These are phyloP conservation scores for Leucophenga maculata DNA, from an alignment of 2,888 invertebrate species.

Conservation along the genomic window DNA sequence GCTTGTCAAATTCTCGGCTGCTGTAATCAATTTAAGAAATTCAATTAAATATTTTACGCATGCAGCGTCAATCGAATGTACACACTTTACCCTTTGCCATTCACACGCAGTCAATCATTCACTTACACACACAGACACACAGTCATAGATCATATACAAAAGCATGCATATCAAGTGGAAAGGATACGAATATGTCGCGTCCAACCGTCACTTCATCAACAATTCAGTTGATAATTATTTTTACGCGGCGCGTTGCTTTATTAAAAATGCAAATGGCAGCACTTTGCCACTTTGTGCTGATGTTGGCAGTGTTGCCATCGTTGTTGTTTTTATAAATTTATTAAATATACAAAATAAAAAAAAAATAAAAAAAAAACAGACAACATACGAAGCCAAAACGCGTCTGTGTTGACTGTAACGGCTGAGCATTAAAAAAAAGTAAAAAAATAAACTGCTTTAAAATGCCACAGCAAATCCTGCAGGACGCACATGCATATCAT, in stretches of 20 bases:
- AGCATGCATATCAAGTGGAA: too few relatives aligned
- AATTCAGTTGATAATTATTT: constrained; percentile 68
- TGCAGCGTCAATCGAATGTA: constrained; percentile 14
- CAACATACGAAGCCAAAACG: background rate
- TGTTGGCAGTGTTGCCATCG: constrained; percentile 52
- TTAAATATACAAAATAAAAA: constrained; percentile 49
- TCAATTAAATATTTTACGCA: constrained; percentile 45
- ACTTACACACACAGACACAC: constrained; percentile 7
- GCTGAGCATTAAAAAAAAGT: constrained; percentile 18
- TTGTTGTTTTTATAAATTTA: constrained; percentile 65
- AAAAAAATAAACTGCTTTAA: constrained; percentile 44
- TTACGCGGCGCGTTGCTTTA: constrained; percentile 62
- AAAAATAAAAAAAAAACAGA: constrained; percentile 31
- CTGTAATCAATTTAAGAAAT: constrained; percentile 53
- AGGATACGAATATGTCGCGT: background rate
- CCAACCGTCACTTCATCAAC: constrained; percentile 52
- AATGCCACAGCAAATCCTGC: constrained; percentile 34
- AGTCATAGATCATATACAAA: constrained; percentile 2
- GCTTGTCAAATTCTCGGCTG: background rate
- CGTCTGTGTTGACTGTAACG: background rate
- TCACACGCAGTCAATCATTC: background rate
- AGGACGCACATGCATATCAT: constrained; percentile 54
- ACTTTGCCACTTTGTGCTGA: constrained; percentile 64
- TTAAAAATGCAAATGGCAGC: constrained; percentile 69
- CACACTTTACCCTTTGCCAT: background rate